Evolutionary conservation across 2,888 invertebrate genomes (phyloP).

Genomic region (Euplagia quadripunctaria): DNA sequence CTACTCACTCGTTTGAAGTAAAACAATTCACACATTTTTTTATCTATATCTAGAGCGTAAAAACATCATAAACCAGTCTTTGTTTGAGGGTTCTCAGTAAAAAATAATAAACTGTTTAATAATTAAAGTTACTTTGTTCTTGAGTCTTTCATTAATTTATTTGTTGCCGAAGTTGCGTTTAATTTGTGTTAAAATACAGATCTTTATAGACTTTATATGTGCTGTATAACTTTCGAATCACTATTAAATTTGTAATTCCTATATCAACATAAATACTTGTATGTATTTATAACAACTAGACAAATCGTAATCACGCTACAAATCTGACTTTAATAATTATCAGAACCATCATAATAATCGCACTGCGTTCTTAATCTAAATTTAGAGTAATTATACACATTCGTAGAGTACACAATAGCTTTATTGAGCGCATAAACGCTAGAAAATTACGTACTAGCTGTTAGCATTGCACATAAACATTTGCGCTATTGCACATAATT

Average conservation of each 20-base stretch:
- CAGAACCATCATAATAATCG: not conserved
- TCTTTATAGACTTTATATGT: not conserved
- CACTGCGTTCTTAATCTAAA: not conserved
- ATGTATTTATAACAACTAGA: not conserved
- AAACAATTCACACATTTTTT: slow-evolving; percentile 1
- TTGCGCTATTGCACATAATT: not conserved
- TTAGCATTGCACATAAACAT: not conserved
- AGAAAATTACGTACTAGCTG: not conserved
- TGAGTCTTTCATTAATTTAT: not conserved
- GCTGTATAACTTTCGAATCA: not conserved
- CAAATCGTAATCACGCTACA: not conserved
- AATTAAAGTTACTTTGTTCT: not conserved
- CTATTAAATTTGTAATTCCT: too few relatives aligned
- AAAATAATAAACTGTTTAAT: not conserved
- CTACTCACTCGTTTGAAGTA: not conserved
- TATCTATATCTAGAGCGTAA: not conserved
- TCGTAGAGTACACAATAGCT: not conserved
- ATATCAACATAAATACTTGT: too few relatives aligned
- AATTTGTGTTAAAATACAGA: not conserved
- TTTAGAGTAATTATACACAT: not conserved
- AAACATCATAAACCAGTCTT: not conserved
- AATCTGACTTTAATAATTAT: too few relatives aligned
- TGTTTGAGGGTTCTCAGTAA: not conserved
- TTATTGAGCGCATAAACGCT: not conserved
- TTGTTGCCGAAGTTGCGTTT: not conserved